Percentiles rank a stretch among this genome's conserved stretches.
phyloP scores from a whole-genome alignment of 2,797 vertebrate species.

The Falco columbarius region DNA sequence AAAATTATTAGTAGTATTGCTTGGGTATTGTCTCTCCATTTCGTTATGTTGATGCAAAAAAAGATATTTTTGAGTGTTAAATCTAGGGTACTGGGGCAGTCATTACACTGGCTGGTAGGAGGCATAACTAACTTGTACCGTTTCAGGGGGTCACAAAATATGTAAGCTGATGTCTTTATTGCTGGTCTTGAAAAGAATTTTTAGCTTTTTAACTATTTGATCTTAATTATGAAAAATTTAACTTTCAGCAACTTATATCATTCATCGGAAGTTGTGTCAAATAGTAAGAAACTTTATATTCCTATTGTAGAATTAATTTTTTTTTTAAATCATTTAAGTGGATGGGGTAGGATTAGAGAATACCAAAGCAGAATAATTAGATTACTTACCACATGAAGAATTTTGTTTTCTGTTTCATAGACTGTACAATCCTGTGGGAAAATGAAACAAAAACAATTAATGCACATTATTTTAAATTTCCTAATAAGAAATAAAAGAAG shows the following conservation, averaged over 20 bases:
- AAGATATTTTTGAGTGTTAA: background rate
- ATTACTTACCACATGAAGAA: constrained; percentile 92
- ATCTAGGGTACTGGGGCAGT: background rate
- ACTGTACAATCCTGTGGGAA: constrained; percentile 87
- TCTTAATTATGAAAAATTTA: background rate
- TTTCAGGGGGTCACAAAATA: background rate
- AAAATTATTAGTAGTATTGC: background rate
- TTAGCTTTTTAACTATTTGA: background rate
- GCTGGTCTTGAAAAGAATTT: background rate
- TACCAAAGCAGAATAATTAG: background rate
- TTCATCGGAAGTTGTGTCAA: background rate
- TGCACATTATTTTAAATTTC: background rate
- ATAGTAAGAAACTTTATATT: background rate
- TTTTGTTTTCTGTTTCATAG: constrained; percentile 94
- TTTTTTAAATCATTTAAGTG: fast-evolving
- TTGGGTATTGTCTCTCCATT: background rate
- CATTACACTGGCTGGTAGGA: background rate
- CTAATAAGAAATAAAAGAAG: background rate
- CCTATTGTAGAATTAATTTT: background rate
- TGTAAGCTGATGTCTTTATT: background rate
- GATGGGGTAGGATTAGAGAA: background rate
- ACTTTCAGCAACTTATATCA: background rate
- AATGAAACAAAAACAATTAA: constrained; percentile 10
- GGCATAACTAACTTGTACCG: background rate
- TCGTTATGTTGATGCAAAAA: background rate